Conservation (phyloP, 2,113 vertebrate genomes). For the Dryoscopus gambensis region DNA sequence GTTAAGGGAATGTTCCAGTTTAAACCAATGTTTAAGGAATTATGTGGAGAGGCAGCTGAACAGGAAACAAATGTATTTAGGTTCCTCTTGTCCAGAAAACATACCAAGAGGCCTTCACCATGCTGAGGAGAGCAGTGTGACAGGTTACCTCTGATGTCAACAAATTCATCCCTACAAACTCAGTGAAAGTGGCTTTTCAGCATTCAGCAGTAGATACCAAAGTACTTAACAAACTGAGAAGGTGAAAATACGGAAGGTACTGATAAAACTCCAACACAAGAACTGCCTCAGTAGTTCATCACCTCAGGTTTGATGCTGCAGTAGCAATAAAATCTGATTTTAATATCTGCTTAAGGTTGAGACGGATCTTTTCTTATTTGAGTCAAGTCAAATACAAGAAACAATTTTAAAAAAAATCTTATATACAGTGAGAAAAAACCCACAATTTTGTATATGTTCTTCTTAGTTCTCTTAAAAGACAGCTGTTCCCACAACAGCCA, state of each 20-base stretch:
- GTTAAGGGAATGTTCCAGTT: neutral
- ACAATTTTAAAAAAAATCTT: neutral
- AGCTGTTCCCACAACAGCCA: conserved; percentile 8
- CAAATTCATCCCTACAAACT: neutral
- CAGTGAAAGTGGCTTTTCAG: neutral
- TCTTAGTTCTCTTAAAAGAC: neutral
- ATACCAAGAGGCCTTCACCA: neutral
- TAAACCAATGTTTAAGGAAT: neutral
- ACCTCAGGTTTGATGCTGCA: neutral
- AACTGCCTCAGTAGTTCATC: neutral
- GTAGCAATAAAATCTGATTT: neutral
- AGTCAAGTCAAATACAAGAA: neutral
- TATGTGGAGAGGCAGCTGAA: neutral
- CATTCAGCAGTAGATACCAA: neutral
- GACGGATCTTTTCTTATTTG: neutral
- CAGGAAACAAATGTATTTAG: neutral
- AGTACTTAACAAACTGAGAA: neutral
- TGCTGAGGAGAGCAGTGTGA: neutral
- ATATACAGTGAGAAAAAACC: neutral
- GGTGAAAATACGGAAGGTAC: neutral
- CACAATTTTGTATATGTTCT: neutral
- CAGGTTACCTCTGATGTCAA: neutral
- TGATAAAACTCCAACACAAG: neutral
- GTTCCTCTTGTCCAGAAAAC: neutral
- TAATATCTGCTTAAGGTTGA: neutral